Conservation (phyloP, 2,113 vertebrate genomes). For the Crotalus viridis region DNA sequence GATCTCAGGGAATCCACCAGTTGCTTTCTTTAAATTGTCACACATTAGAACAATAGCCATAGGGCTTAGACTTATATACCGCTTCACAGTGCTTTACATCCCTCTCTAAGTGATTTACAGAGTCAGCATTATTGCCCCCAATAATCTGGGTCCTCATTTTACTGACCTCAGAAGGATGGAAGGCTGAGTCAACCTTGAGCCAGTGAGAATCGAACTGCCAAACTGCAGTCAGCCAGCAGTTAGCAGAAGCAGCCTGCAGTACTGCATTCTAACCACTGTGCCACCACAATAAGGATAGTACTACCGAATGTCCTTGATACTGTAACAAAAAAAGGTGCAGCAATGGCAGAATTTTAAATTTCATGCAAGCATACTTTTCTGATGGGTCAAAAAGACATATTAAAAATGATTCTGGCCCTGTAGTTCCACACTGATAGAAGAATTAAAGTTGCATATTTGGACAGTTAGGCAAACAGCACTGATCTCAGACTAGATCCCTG, state of each 20-base stretch:
- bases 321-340: background rate
- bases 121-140: no score
- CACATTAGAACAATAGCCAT: background rate
- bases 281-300: no score
- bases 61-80: no score
- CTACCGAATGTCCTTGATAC: background rate
- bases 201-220: no score
- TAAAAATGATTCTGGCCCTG: background rate
- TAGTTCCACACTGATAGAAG: background rate
- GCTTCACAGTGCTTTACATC: no score
- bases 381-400: background rate
- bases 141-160: no score
- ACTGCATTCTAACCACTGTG: no score
- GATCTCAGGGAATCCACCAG: background rate
- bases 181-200: no score
- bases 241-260: no score
- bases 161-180: no score
- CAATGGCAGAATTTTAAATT: background rate
- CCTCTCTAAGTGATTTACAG: no score
- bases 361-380: background rate
- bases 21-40: background rate
- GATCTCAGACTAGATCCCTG: background rate
- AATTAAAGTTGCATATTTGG: background rate
- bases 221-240: no score
- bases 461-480: background rate